phyloP scores from a whole-genome alignment of 2,113 vertebrate genomes.

The Aythya baeri region DNA sequence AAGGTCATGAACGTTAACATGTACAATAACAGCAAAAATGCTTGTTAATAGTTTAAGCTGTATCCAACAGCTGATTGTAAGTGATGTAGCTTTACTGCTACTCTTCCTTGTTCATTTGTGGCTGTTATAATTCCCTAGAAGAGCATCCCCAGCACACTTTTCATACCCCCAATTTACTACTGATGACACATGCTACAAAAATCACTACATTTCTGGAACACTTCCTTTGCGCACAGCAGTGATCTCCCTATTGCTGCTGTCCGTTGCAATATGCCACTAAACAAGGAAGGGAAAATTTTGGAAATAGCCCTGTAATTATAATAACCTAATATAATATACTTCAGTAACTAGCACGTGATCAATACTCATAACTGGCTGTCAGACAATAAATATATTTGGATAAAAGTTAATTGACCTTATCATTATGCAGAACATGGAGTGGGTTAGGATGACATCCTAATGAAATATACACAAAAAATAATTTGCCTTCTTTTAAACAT shows the following conservation, averaged over 20 bases:
- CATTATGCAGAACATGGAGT: neutral
- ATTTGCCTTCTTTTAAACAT: neutral
- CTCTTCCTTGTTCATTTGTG: neutral
- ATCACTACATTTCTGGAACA: neutral
- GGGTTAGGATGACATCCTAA: neutral
- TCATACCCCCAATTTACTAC: neutral
- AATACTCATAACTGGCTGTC: neutral
- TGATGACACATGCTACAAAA: neutral
- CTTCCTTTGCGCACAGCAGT: accelerated
- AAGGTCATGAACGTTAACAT: neutral
- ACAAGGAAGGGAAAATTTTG: neutral
- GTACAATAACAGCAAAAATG: neutral
- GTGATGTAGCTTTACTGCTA: neutral
- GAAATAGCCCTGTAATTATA: neutral
- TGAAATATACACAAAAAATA: neutral
- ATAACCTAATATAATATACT: neutral
- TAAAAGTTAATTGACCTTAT: neutral
- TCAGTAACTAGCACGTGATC: neutral
- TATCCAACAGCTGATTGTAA: neutral
- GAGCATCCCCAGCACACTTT: neutral
- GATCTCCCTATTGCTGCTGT: neutral
- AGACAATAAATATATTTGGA: neutral
- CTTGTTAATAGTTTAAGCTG: neutral
- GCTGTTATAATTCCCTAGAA: neutral
- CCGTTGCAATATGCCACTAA: neutral